Conservation (phyloP, 2,113 vertebrate genomes). For the Phaethornis superciliosus region DNA sequence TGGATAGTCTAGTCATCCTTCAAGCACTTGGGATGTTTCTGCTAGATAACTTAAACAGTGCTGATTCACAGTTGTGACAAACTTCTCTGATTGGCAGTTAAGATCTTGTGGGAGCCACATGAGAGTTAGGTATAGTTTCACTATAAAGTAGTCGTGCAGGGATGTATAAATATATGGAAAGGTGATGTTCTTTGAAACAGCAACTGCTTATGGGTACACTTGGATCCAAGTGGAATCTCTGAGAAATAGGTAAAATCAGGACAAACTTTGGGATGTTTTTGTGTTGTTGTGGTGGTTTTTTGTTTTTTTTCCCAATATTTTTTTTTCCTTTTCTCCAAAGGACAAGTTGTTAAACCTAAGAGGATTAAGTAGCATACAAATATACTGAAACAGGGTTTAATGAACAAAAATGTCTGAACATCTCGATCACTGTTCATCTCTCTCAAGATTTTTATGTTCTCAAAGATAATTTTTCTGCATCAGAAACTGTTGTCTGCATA, state of each 20-base stretch:
- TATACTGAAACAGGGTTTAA: not conserved
- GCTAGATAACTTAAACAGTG: not conserved
- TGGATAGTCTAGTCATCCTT: not conserved
- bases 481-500: not conserved
- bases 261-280: not conserved
- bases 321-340: not conserved
- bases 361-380: not conserved
- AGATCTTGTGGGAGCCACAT: not conserved
- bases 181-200: not conserved
- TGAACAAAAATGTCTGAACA: not conserved
- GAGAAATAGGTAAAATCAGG: not conserved
- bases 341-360: not conserved
- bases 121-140: not conserved
- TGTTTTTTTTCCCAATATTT: too few relatives aligned
- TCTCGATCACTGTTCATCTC: not conserved
- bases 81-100: not conserved
- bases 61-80: not conserved
- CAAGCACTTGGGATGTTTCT: not conserved
- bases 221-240: not conserved
- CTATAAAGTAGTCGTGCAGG: not conserved
- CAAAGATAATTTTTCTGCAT: not conserved
- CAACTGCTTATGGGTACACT: rapidly evolving
- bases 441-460: not conserved
- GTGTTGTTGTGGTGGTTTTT: rapidly evolving
- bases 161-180: not conserved